Conservation (phyloP, 1,140 invertebrate species). For the Drosophila kikkawai region DNA sequence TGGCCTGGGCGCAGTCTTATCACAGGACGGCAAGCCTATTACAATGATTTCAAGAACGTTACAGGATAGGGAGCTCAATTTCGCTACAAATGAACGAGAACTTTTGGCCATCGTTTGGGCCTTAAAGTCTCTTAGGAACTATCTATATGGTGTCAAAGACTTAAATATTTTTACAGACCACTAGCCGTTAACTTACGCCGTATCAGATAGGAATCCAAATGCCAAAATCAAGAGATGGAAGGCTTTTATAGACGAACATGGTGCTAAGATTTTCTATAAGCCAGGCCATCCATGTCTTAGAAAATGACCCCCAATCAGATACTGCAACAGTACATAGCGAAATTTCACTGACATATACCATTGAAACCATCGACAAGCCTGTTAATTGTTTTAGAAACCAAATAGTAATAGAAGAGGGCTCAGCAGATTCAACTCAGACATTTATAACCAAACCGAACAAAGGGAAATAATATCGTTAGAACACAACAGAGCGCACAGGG, state of each 20-base stretch:
- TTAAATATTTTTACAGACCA: too few species aligned
- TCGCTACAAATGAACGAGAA: constrained; percentile 1
- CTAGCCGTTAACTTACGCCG: too few species aligned
- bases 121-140: not conserved
- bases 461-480: not conserved
- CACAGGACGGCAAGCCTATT: not conserved
- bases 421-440: not conserved
- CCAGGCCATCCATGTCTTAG: too few species aligned
- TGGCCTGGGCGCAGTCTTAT: too few species aligned
- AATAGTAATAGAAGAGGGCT: not conserved
- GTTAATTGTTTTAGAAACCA: not conserved
- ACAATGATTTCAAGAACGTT: not conserved
- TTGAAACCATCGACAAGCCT: not conserved
- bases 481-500: not conserved
- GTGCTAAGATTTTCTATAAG: not conserved
- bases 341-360: not conserved
- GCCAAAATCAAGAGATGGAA: too few species aligned
- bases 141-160: not conserved
- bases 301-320: too few species aligned
- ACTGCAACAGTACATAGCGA: too few species aligned
- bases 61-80: constrained; percentile 1
- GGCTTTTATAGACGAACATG: too few species aligned
- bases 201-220: too few species aligned
- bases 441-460: not conserved
- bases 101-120: not conserved